Conservation (phyloP, 2,113 vertebrate genomes). For the Nannospalax galili region DNA sequence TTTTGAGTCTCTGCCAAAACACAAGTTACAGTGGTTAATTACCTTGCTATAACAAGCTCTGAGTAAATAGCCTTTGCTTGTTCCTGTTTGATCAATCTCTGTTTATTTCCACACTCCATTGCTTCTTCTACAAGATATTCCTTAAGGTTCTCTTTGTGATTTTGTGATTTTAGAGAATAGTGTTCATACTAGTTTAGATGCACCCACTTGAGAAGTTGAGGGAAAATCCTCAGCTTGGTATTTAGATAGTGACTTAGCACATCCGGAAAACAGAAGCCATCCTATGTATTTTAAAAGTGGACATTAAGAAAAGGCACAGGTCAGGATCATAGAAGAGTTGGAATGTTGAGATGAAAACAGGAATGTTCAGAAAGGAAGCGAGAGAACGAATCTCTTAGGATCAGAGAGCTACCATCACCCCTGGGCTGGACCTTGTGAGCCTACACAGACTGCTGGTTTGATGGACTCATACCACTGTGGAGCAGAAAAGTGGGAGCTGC, state of each 20-base stretch:
- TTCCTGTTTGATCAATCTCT: neutral
- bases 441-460: neutral
- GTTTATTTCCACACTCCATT: neutral
- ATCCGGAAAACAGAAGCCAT: neutral
- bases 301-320: neutral
- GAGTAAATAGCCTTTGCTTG: neutral
- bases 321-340: neutral
- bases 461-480: neutral
- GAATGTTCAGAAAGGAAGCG: neutral
- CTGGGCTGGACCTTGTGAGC: neutral
- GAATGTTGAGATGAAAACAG: neutral
- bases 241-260: neutral
- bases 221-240: neutral
- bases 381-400: neutral
- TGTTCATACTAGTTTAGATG: neutral
- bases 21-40: neutral
- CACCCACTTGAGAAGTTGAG: neutral
- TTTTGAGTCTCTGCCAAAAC: slow-evolving; percentile 1
- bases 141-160: neutral
- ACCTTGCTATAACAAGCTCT: neutral
- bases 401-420: neutral
- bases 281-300: neutral
- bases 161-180: slow-evolving; percentile 1
- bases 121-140: neutral
- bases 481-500: neutral